These are phyloP conservation scores for Helleia helle DNA, from an alignment of 2,888 invertebrate genomes.

Conservation along the genomic window DNA sequence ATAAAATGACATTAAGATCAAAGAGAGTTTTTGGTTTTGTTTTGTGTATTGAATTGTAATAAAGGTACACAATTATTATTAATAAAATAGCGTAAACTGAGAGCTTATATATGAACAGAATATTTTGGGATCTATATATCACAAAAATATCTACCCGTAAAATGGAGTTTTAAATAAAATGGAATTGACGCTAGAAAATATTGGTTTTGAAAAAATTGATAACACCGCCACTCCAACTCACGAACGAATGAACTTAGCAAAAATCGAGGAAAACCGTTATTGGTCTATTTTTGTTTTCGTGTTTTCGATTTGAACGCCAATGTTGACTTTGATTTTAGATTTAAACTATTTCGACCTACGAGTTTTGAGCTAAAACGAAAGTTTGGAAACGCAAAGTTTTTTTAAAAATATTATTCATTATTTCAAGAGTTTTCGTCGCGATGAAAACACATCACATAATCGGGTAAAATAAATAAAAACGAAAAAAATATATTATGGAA, in stretches of 20 bases:
- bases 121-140: too few species aligned
- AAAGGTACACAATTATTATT: too few species aligned
- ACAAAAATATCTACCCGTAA: neutral
- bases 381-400: neutral
- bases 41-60: too few species aligned
- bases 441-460: too few species aligned
- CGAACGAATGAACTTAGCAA: slow-evolving; percentile 4
- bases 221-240: slow-evolving; percentile 1
- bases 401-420: neutral
- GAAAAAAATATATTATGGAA: too few species aligned
- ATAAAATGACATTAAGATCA: too few species aligned
- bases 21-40: too few species aligned
- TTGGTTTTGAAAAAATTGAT: slow-evolving; percentile 7
- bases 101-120: too few species aligned
- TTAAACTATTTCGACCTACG: slow-evolving; percentile 1
- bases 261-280: slow-evolving; percentile 6
- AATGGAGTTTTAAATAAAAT: neutral
- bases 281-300: slow-evolving; percentile 4
- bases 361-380: too few species aligned
- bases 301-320: slow-evolving; percentile 8
- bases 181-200: neutral
- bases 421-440: neutral
- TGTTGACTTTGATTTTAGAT: slow-evolving; percentile 9
- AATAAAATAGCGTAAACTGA: too few species aligned
- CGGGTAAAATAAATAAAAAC: too few species aligned